Evolutionary conservation across 2,888 invertebrate genomes (phyloP), one percentile per base, ranked within the genome.

Genomic region (Drosophila histrio): DNA sequence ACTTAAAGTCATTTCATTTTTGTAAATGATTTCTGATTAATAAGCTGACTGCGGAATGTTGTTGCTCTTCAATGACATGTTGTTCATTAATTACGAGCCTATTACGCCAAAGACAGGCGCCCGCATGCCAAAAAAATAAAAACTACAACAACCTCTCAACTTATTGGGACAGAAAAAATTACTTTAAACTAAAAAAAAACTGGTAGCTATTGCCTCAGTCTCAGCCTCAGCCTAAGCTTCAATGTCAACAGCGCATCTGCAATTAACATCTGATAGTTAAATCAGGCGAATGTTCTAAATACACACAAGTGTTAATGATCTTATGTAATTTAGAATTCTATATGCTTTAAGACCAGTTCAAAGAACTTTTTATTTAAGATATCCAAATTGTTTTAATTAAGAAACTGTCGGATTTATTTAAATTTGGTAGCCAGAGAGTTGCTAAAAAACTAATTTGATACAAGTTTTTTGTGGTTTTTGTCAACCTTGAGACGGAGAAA

Each of bases 171-270:
- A 72, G 24, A 64, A 46, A 46, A 67, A 68, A 69, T n/a, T 21
- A 13, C 9, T 17, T 4, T 38, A 21, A 30, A 30, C 21, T n/a
- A 46, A 53, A 66, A 75, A 46, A 53, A 66, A 75, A 76, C 76
- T 72, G 46, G 72, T 76, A 70, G 76, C 72, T 34, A 39, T 17
- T 50, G 64, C 47, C 38, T 38, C 7, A 47, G 17, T 13, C 19
- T 19, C 19, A 46, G 64, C 47, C 38, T 38, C 7, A 47, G 17
- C 17, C 19, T 19, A 26, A 57, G 34, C 22, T 28, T 59, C 79
- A 79, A 79, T 79, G 81, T 61, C 79, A 52, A 13, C 79, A 43
- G 24, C 61, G 49, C 74, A 64, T 81, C 74, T 68, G 74, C 74
- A 71, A 74, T 70, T 63, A 73, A 46, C 78, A 76, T 73, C 38